Conservation (phyloP, 2,888 invertebrate genomes). For the Koerneria pararmatus region DNA sequence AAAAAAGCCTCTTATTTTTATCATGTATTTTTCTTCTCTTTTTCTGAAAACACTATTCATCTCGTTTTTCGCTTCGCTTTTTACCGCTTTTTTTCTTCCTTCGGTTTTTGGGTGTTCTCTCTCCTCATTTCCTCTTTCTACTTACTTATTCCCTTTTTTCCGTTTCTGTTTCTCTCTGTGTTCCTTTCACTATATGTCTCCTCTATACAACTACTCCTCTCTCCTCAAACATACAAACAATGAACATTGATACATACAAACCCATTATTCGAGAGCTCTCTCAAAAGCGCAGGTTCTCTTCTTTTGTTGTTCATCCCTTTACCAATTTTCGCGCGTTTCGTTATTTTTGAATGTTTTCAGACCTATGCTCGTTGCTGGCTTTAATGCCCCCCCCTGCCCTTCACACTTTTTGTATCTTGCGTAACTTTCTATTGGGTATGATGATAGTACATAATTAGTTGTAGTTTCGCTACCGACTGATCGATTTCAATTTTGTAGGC, state of each 20-base stretch:
- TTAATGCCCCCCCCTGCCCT: neutral
- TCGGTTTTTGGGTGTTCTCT: constrained; percentile 26
- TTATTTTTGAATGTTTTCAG: neutral
- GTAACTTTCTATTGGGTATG: too few species aligned
- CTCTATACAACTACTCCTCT: neutral
- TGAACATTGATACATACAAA: too few species aligned
- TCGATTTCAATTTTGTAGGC: too few species aligned
- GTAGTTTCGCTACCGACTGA: too few species aligned
- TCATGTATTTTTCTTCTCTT: constrained; percentile 20
- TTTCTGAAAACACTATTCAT: constrained; percentile 27
- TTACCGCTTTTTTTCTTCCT: too few species aligned
- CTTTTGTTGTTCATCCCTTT: too few species aligned
- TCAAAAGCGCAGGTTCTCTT: too few species aligned
- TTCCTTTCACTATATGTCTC: neutral
- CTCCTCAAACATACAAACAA: neutral
- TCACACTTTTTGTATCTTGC: too few species aligned
- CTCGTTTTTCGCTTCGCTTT: too few species aligned
- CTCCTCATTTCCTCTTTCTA: constrained; percentile 23
- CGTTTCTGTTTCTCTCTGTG: neutral
- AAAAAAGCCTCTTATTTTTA: neutral
- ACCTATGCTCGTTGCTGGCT: neutral
- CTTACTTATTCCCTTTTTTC: neutral
- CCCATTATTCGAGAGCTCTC: too few species aligned
- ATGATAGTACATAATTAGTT: too few species aligned
- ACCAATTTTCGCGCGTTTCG: too few species aligned